Evolutionary conservation across 2,797 vertebrate genomes (phyloP).

Genomic region (Danio tinwini): DNA sequence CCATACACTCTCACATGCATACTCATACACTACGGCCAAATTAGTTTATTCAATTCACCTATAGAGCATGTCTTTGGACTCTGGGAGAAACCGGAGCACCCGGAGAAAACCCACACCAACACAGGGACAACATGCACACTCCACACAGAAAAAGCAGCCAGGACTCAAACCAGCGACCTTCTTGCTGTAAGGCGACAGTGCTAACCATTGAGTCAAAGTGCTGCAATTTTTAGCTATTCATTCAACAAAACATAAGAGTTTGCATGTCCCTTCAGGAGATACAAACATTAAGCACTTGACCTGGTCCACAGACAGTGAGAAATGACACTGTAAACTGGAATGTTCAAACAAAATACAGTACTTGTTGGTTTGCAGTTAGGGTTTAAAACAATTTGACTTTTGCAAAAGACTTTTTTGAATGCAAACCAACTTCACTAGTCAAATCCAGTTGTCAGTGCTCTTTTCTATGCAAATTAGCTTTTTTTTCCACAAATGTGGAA

Average conservation of each 20-base stretch:
- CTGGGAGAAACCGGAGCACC: no score
- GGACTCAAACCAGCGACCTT: no score
- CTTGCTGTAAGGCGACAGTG: no score
- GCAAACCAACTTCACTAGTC: not conserved
- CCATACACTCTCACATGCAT: no score
- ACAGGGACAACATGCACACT: no score
- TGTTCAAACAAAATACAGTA: not conserved
- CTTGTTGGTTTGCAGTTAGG: not conserved
- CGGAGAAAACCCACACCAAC: no score
- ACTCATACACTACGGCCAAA: no score
- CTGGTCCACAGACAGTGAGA: not conserved
- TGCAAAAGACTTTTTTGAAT: no score
- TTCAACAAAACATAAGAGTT: not conserved
- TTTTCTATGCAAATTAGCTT: not conserved
- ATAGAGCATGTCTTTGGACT: no score
- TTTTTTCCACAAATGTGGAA: not conserved
- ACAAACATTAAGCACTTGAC: conserved; percentile 20
- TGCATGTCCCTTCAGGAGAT: not conserved
- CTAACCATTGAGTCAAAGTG: no score
- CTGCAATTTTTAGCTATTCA: not conserved
- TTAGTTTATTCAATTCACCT: no score
- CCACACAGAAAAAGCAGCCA: no score
- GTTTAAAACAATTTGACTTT: not conserved
- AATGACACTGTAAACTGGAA: not conserved
- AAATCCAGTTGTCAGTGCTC: not conserved